These are phyloP conservation scores for Drosophila athabasca DNA, from an alignment of 1,140 invertebrate species.

Conservation along the genomic window DNA sequence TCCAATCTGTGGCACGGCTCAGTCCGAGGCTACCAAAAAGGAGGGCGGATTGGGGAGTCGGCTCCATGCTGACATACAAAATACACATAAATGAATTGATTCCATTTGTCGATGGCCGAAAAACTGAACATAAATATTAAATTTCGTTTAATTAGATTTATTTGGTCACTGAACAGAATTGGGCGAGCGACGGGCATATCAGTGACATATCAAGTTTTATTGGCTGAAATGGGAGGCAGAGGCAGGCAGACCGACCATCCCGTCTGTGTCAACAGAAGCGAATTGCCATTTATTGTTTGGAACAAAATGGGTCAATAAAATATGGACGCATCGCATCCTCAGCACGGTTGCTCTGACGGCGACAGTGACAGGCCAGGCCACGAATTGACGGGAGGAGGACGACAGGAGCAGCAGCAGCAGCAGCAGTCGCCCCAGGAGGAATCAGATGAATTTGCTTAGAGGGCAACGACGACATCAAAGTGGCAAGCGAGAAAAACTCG, in stretches of 20 bases:
- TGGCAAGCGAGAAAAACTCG: neutral
- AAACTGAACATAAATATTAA: conserved; percentile 44
- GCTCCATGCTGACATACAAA: neutral
- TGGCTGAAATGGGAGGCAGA: conserved; percentile 14
- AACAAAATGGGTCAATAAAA: conserved; percentile 59
- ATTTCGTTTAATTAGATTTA: conserved; percentile 67
- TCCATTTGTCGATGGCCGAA: conserved; percentile 14
- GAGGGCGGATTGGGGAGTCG: neutral
- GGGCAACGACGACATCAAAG: conserved; percentile 35
- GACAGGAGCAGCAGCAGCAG: conserved; percentile 1
- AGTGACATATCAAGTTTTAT: conserved; percentile 61
- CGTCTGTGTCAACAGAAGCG: conserved; percentile 36
- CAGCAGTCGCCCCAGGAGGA: conserved; percentile 15
- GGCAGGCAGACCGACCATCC: conserved; percentile 17
- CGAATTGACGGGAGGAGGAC: neutral
- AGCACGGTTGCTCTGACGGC: neutral
- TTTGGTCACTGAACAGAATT: conserved; percentile 30
- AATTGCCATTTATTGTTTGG: conserved; percentile 61
- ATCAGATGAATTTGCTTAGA: conserved; percentile 46
- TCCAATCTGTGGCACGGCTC: no score
- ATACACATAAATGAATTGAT: conserved; percentile 24
- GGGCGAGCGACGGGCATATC: conserved; percentile 35
- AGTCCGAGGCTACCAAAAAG: no score
- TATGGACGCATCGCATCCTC: conserved; percentile 27
- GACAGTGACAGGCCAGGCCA: conserved; percentile 1